Evolutionary conservation across 2,888 invertebrate species (phyloP).

Genomic region (Ephialtes manifestator): DNA sequence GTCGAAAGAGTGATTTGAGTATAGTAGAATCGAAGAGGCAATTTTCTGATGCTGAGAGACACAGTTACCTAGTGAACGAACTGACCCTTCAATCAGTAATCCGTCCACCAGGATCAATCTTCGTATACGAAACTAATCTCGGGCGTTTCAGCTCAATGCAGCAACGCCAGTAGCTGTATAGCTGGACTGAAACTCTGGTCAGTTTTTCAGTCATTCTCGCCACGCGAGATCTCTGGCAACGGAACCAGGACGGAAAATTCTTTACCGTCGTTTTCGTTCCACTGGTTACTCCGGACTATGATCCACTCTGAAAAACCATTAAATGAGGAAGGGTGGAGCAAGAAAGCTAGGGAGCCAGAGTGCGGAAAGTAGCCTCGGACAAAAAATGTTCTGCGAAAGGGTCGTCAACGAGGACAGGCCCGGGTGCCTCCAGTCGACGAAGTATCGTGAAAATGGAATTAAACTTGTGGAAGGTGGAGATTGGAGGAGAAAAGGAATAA

Average conservation of each 20-base stretch:
- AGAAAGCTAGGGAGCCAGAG: conserved; percentile 2
- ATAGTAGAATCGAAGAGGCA: neutral
- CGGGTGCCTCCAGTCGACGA: conserved; percentile 51
- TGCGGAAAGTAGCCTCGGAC: conserved; percentile 12
- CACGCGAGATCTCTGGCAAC: neutral
- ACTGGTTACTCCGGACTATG: conserved; percentile 2
- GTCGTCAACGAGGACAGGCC: conserved; percentile 57
- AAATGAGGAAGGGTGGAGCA: conserved; percentile 39
- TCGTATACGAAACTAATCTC: conserved; percentile 66
- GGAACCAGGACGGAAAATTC: conserved; percentile 11
- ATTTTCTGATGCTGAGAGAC: neutral
- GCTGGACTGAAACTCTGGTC: conserved; percentile 26
- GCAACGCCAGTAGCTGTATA: neutral
- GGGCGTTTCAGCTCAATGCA: conserved; percentile 27
- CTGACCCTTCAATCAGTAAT: conserved; percentile 39
- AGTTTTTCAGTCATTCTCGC: conserved; percentile 26
- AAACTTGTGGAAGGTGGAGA: conserved; percentile 45
- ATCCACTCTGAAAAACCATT: conserved; percentile 49
- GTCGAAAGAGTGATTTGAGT: neutral
- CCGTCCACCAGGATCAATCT: conserved; percentile 59
- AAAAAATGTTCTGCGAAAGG: conserved; percentile 9
- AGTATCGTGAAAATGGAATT: conserved; percentile 65
- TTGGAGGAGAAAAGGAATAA: conserved; percentile 15
- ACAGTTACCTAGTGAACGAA: conserved; percentile 17
- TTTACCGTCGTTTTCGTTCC: conserved; percentile 22